These are phyloP conservation scores for Psix sp. DNA, from an alignment of 1,140 invertebrate genomes.

Conservation along the genomic window DNA sequence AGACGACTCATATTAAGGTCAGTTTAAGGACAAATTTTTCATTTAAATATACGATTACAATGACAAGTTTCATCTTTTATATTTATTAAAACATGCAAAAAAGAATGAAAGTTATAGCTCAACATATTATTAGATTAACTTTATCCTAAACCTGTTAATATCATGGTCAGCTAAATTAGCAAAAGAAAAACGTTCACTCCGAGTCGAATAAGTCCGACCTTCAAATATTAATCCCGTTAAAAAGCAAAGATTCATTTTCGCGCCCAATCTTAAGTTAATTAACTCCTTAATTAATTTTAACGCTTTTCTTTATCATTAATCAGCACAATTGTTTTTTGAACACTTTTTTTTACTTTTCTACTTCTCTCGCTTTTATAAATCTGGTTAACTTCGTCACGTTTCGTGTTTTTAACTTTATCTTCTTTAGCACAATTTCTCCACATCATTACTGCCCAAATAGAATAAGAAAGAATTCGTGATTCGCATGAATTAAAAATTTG, in stretches of 20 bases:
- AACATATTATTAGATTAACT: neutral
- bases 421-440: neutral
- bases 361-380: constrained; percentile 4
- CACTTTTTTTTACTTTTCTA: constrained; percentile 9
- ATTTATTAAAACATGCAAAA: neutral
- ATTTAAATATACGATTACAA: too few species aligned
- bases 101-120: too few species aligned
- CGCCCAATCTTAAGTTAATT: constrained; percentile 14
- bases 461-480: too few species aligned
- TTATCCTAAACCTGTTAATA: constrained; percentile 3
- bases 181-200: constrained; percentile 21
- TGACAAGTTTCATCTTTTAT: neutral
- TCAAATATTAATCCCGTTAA: constrained; percentile 2
- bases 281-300: constrained; percentile 13
- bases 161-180: constrained; percentile 11
- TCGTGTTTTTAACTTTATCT: constrained; percentile 4
- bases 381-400: constrained; percentile 7
- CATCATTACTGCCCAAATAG: too few species aligned
- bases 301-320: too few species aligned
- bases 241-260: constrained; percentile 1
- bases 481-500: too few species aligned
- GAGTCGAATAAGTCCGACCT: constrained; percentile 6
- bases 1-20: too few species aligned
- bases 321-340: neutral
- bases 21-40: too few species aligned